Percentiles rank a stretch among this genome's conserved stretches.
Conservation (phyloP, 2,888 invertebrate species). For the Pyrocoelia pectoralis region DNA sequence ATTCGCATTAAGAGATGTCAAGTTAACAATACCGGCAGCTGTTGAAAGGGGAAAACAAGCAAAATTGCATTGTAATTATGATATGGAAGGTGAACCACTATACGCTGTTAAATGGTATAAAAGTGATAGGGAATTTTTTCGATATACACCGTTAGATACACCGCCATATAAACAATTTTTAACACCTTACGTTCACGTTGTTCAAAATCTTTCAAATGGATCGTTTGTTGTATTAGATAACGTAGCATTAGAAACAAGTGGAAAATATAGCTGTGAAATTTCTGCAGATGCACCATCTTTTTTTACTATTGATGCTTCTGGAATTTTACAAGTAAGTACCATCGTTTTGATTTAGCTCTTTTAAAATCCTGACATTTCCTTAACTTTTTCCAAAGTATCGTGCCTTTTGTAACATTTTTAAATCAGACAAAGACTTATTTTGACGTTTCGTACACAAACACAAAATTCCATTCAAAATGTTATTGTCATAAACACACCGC, state of each 20-base stretch:
- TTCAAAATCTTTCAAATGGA: conserved; percentile 62
- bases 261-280: conserved; percentile 56
- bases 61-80: conserved; percentile 69
- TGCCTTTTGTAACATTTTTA: too few species aligned
- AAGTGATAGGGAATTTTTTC: conserved; percentile 70
- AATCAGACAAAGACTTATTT: too few species aligned
- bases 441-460: too few species aligned
- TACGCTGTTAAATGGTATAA: conserved; percentile 77
- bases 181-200: conserved; percentile 68
- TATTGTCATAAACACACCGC: too few species aligned
- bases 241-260: conserved; percentile 53
- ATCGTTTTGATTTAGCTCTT: conserved; percentile 7
- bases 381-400: too few species aligned
- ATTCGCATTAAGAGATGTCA: conserved; percentile 67
- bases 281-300: conserved; percentile 59
- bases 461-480: too few species aligned
- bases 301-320: conserved; percentile 53
- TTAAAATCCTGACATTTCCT: too few species aligned
- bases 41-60: conserved; percentile 70
- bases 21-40: conserved; percentile 71
- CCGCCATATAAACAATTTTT: conserved; percentile 71
- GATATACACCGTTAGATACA: conserved; percentile 67
- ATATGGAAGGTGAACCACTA: conserved; percentile 70
- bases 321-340: conserved; percentile 67
- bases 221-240: conserved; percentile 54